phyloP scores from a whole-genome alignment of 2,888 invertebrate genomes.

The Alloscopus bannaensis region DNA sequence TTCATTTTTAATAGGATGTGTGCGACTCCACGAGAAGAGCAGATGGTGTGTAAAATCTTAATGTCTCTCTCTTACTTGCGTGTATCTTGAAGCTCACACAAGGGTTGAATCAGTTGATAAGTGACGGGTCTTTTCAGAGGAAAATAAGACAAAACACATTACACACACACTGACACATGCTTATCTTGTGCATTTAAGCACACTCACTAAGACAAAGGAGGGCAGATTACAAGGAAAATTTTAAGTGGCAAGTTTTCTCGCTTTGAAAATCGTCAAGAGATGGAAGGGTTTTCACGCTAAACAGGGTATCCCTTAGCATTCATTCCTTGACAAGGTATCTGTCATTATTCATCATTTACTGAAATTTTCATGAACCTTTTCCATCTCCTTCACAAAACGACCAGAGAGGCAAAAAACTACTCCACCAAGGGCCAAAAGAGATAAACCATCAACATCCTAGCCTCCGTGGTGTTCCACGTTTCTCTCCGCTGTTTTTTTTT shows the following conservation, averaged over 20 bases:
- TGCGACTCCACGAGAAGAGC: slow-evolving; percentile 30
- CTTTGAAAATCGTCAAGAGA: neutral
- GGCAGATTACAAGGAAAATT: neutral
- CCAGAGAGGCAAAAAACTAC: neutral
- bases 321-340: slow-evolving; percentile 63
- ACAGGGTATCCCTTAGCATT: slow-evolving; percentile 38
- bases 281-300: too few relatives aligned
- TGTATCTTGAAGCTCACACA: too few relatives aligned
- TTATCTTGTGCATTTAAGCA: too few relatives aligned
- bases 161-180: too few relatives aligned
- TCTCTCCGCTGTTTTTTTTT: neutral
- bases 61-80: too few relatives aligned
- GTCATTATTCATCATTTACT: slow-evolving; percentile 72
- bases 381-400: slow-evolving; percentile 54
- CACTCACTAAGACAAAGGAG: neutral
- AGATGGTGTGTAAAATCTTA: slow-evolving; percentile 57
- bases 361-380: slow-evolving; percentile 69
- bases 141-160: too few relatives aligned
- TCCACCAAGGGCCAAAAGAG: neutral
- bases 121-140: too few relatives aligned
- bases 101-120: slow-evolving; percentile 1
- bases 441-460: too few relatives aligned
- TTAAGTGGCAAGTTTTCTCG: slow-evolving; percentile 27
- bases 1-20: slow-evolving; percentile 48
- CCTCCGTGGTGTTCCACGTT: too few relatives aligned